Conservation (phyloP, 2,113 vertebrate species). For the Scalopus aquaticus region DNA sequence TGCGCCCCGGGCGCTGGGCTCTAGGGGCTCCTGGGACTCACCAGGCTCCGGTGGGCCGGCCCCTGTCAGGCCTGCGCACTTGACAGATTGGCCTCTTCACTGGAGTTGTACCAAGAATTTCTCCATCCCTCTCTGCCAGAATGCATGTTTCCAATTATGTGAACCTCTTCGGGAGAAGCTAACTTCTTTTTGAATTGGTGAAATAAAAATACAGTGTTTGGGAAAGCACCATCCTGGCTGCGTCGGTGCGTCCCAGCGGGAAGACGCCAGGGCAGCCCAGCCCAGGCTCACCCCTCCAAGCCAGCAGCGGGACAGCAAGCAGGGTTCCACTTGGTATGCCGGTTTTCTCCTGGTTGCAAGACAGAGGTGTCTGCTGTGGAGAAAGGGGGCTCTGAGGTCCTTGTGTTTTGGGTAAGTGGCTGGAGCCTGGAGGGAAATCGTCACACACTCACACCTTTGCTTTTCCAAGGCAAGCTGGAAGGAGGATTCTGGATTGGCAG, state of each 20-base stretch:
- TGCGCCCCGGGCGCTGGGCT: neutral
- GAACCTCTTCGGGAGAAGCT: conserved; percentile 58
- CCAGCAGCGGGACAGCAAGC: neutral
- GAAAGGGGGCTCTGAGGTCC: neutral
- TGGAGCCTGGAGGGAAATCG: neutral
- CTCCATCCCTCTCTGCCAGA: conserved; percentile 62
- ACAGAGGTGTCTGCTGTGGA: neutral
- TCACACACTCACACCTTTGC: neutral
- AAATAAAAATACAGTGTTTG: neutral
- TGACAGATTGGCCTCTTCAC: conserved; percentile 65
- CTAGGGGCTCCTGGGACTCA: neutral
- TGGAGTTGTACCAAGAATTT: conserved; percentile 77
- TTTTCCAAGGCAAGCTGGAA: neutral
- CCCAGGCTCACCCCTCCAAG: neutral
- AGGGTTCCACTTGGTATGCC: neutral
- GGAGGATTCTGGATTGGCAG: neutral
- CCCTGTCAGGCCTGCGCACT: neutral
- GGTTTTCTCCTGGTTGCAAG: neutral
- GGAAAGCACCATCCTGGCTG: neutral
- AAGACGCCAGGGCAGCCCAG: neutral
- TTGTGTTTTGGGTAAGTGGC: neutral
- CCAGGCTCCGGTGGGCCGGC: neutral
- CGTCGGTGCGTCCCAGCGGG: neutral
- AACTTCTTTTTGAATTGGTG: conserved; percentile 62
- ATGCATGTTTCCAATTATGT: conserved; percentile 77